Evolutionary conservation across 2,113 vertebrate genomes (phyloP), one percentile per base, ranked within the genome.

Genomic region (Amblyornis subalaris): DNA sequence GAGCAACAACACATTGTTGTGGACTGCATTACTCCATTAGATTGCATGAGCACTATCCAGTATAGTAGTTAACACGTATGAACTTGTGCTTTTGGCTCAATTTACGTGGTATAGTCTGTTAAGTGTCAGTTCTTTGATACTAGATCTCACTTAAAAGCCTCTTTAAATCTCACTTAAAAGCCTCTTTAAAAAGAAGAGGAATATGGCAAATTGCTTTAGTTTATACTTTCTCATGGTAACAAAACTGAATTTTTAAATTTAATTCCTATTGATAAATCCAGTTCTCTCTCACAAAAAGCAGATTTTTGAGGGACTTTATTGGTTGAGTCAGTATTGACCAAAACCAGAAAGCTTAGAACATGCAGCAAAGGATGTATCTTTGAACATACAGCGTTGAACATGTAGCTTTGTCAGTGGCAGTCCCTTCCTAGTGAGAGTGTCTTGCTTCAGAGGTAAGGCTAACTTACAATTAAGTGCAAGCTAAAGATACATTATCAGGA

Each of bases 1-100:
- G 19, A 79, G 14, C 35, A 86, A 7, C 53, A 85, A 0, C 31
- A 14, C 35, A 14, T 85, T 44, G 5, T 73, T 79, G 45, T 28
- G 40, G 45, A 31, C 80, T 89, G 31, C 12, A 8, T 51, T 65
- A 35, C 9, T 91, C 23, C 12, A 17, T 79, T 65, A 57, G 23
- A 35, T 23, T 75, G 25, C 0, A 0, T 18, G 28, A 74, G 20
- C 12, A 57, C n/a, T 13, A 19, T 40, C 55, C 9, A 28, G 2
- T 62, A 9, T 13, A 31, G 15, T 28, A 42, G 40, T 55, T 82
- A 60, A 64, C 9, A 7, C 0, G 0, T 29, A 14, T 29, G 22
- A 69, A 36, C 42, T 42, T 81, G 26, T 53, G 57, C n/a, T 78
- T 94, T 67, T 82, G 67, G 8, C 35, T 83, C 51, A 35, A 0